Percentiles rank a stretch among this genome's conserved stretches.
Conservation (phyloP, 35 echinoderm and acorn worm genomes). For the Acanthaster planci region DNA sequence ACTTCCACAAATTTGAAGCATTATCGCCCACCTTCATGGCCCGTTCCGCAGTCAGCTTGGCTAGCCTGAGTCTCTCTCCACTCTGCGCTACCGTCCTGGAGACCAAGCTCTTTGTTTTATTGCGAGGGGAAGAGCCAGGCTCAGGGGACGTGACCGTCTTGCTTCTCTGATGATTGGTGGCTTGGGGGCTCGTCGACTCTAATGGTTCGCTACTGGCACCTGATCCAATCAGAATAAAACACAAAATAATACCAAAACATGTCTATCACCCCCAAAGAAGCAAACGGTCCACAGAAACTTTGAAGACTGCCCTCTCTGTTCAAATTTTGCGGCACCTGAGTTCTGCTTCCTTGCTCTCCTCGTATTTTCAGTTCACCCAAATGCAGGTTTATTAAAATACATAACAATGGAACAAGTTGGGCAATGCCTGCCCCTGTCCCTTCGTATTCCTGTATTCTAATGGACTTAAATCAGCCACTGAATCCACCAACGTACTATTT, state of each 20-base stretch:
- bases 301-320: too few relatives aligned
- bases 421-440: too few relatives aligned
- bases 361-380: too few relatives aligned
- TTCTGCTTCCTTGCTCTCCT: too few relatives aligned
- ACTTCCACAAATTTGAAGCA: not conserved
- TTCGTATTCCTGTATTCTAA: too few relatives aligned
- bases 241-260: not conserved
- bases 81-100: constrained; percentile 36
- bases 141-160: constrained; percentile 59
- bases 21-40: constrained; percentile 86
- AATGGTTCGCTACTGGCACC: constrained; percentile 13
- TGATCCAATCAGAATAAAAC: not conserved
- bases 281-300: not conserved
- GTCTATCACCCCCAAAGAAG: not conserved
- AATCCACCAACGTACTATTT: too few relatives aligned
- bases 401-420: too few relatives aligned
- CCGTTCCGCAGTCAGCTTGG: constrained; percentile 88
- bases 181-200: not conserved
- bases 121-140: constrained; percentile 59
- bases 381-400: too few relatives aligned
- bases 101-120: constrained; percentile 43
- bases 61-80: constrained; percentile 73
- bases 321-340: too few relatives aligned
- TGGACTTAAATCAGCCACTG: too few relatives aligned
- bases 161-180: constrained; percentile 34